These are phyloP conservation scores for Plagiodera versicolora DNA, from an alignment of 2,888 invertebrate genomes.

Conservation along the genomic window DNA sequence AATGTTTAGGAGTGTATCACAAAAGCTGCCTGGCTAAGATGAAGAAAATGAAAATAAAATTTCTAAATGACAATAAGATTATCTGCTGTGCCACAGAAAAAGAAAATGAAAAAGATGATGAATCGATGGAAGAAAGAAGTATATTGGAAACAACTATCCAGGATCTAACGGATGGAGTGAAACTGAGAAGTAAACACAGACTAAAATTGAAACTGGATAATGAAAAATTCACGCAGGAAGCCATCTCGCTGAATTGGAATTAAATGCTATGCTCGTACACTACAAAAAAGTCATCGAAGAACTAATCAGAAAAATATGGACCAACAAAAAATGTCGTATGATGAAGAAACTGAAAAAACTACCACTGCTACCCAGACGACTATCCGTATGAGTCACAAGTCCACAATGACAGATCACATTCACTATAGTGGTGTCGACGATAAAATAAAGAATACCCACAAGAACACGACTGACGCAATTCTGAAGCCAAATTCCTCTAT, in stretches of 20 bases:
- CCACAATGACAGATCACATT: background rate
- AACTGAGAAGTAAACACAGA: conserved; percentile 8
- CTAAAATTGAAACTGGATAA: background rate
- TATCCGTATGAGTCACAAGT: background rate
- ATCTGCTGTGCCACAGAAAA: background rate
- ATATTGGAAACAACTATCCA: conserved; percentile 3
- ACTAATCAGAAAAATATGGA: background rate
- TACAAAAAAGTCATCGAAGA: conserved; percentile 8
- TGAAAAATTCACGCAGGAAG: conserved; percentile 9
- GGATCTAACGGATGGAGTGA: conserved; percentile 4
- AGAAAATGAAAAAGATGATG: background rate
- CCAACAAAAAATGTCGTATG: background rate
- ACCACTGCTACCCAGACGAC: conserved; percentile 3
- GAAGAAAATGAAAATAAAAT: background rate
- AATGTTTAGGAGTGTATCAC: background rate
- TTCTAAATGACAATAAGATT: background rate
- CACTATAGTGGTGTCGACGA: background rate
- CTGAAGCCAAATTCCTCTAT: conserved; percentile 5
- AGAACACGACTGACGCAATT: background rate
- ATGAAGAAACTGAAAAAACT: conserved; percentile 1
- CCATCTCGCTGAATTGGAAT: background rate
- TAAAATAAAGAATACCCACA: background rate
- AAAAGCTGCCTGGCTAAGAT: background rate
- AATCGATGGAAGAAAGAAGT: background rate
- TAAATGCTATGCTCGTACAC: background rate